Conservation (phyloP, 2,113 vertebrate genomes). For the Baryphthengus martii region DNA sequence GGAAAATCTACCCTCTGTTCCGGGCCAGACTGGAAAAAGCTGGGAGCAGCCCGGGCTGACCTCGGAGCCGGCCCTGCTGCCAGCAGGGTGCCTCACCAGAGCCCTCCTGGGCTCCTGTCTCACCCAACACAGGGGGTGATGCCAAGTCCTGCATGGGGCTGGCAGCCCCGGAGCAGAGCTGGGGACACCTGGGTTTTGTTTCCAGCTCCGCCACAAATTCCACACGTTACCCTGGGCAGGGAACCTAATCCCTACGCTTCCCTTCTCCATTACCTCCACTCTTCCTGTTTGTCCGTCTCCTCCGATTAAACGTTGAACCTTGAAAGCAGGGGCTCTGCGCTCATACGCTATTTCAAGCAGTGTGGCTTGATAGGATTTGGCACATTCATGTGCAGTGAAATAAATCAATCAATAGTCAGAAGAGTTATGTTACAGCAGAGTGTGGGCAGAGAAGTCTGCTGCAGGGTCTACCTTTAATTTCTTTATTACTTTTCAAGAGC, state of each 20-base stretch:
- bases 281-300: slow-evolving; percentile 5
- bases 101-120: fast-evolving
- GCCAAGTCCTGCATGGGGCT: neutral
- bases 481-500: slow-evolving; percentile 8
- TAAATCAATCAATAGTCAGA: slow-evolving; percentile 47
- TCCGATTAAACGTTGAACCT: slow-evolving; percentile 17
- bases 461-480: neutral
- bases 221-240: neutral
- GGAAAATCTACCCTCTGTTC: neutral
- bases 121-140: neutral
- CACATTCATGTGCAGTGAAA: slow-evolving; percentile 36
- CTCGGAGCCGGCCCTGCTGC: neutral
- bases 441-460: neutral
- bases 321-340: neutral
- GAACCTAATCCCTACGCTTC: neutral
- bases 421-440: neutral
- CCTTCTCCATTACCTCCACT: neutral
- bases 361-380: slow-evolving; percentile 28
- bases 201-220: slow-evolving; percentile 22
- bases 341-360: slow-evolving; percentile 23
- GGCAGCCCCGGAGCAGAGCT: neutral
- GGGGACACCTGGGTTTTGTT: neutral
- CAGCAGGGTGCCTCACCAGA: neutral
- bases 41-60: neutral
- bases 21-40: neutral